Percentiles rank a stretch among this genome's conserved stretches.
Conservation (phyloP, 2,888 invertebrate species). For the Drosophila robusta region DNA sequence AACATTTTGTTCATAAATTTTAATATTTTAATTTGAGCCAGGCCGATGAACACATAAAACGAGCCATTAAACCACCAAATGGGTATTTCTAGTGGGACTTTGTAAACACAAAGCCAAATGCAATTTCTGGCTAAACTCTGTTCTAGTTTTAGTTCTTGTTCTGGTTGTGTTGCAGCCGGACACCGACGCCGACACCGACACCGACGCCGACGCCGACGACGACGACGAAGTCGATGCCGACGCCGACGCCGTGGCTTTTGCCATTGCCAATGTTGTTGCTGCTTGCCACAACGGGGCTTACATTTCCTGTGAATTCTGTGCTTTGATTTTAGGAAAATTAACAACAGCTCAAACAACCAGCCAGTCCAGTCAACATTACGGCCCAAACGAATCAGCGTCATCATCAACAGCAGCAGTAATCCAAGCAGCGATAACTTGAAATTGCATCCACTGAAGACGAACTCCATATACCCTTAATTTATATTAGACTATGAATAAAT, state of each 20-base stretch:
- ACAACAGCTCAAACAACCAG: constrained; percentile 76
- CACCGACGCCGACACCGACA: constrained; percentile 1
- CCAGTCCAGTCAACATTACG: constrained; percentile 78
- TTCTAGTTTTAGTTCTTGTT: constrained; percentile 50
- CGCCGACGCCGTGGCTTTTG: constrained; percentile 6
- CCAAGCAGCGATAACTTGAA: constrained; percentile 44
- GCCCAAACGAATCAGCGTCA: constrained; percentile 78
- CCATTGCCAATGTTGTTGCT: constrained; percentile 14
- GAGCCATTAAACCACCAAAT: constrained; percentile 60
- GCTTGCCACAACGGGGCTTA: constrained; percentile 68
- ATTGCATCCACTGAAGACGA: constrained; percentile 11
- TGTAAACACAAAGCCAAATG: constrained; percentile 52
- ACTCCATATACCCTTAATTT: constrained; percentile 28
- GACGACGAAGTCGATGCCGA: too few species aligned
- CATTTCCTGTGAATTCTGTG: constrained; percentile 80
- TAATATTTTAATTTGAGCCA: constrained; percentile 77
- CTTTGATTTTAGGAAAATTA: constrained; percentile 81
- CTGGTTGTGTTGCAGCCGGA: constrained; percentile 19
- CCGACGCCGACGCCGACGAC: constrained; percentile 7
- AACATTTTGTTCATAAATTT: constrained; percentile 70
- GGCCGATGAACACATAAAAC: constrained; percentile 75
- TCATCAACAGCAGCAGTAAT: constrained; percentile 62
- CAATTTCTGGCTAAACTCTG: constrained; percentile 51
- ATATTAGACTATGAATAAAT: too few species aligned
- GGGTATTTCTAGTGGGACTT: constrained; percentile 35